phyloP scores from a whole-genome alignment of 2,888 invertebrate species.

The Loripinus fragilis region DNA sequence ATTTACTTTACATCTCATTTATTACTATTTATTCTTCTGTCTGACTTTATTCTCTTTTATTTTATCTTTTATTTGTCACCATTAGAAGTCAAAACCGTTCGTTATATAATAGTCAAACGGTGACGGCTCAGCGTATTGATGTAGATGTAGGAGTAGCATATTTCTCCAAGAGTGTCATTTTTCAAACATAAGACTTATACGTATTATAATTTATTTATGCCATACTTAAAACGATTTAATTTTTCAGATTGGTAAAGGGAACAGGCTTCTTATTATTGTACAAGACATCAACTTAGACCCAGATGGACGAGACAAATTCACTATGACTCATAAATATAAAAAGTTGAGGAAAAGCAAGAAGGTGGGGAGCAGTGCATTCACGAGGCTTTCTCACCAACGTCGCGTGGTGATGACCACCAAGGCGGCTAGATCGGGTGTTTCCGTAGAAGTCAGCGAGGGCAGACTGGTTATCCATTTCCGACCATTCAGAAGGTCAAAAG shows the following conservation, averaged over 20 bases:
- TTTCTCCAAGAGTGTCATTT: too few species aligned
- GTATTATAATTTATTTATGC: too few species aligned
- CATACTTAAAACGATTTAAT: too few species aligned
- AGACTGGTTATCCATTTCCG: slow-evolving; percentile 38
- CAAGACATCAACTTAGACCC: slow-evolving; percentile 60
- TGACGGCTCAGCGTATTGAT: too few species aligned
- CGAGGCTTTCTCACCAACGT: background rate
- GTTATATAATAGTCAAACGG: too few species aligned
- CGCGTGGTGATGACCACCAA: slow-evolving; percentile 32
- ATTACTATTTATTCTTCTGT: too few species aligned
- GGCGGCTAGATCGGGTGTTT: slow-evolving; percentile 31
- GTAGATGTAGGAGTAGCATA: too few species aligned
- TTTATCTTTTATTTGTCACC: too few species aligned
- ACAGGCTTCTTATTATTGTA: slow-evolving; percentile 34
- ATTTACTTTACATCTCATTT: too few species aligned
- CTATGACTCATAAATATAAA: background rate
- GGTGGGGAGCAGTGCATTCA: background rate
- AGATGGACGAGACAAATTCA: slow-evolving; percentile 55
- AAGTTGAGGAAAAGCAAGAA: background rate
- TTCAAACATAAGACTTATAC: too few species aligned
- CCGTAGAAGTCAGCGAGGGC: slow-evolving; percentile 40
- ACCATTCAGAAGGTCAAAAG: slow-evolving; percentile 39
- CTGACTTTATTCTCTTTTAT: too few species aligned
- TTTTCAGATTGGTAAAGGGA: slow-evolving; percentile 44
- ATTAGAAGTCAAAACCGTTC: too few species aligned